Base-by-base conservation (phyloP, 1,140 invertebrate genomes). In the Aphaenogaster ashmeadi region DNA sequence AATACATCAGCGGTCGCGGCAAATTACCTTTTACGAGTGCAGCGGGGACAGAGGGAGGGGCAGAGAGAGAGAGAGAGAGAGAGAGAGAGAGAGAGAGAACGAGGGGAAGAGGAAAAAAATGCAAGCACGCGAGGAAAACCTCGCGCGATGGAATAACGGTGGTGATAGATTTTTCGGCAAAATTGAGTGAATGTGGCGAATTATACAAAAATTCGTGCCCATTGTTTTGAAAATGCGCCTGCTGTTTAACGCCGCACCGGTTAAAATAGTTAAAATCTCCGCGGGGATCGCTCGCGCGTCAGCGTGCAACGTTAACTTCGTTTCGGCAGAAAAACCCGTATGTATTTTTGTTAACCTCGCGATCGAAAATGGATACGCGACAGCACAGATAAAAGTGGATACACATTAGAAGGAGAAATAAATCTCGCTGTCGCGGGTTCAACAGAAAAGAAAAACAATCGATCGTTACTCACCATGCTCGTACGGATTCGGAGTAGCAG, bases 401-500 rank as follows among this genome's bases (percentile, higher is more conserved):
- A 6, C 21, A 15, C 47, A 36, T 64, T 13, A 47, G 1, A 44
- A 44, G 54, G 8, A 18, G 36, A 44, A 62, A 78, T 11, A 27
- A 27, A 60, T 13, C 38, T 44, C 36, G 36, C 15, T 44, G 11
- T 41, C 38, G 33, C 7, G 15, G 27, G 44, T 50, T 41, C 50
- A n/a, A 44, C 13, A 21, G 18, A 15, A 9, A 3, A 36, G 18
- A 11, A 7, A 77, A 11, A 27, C 27, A 27, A 47, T 44, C 3
- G 5, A 52, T 27, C 3, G 56, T 58, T 88, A 93, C 95, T 95
- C 86, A 95, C 95, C 95, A 95, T 90, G 94, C 92, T 88, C 95
- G 94, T 71, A 95, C 94, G 75, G 95, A 93, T 60, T 95, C 95
- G 56, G 94, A 88, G 86, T 95, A 95, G 90, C 94, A 95, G 72